phyloP scores from a whole-genome alignment of 2,113 vertebrate species.

The Columbina picui region DNA sequence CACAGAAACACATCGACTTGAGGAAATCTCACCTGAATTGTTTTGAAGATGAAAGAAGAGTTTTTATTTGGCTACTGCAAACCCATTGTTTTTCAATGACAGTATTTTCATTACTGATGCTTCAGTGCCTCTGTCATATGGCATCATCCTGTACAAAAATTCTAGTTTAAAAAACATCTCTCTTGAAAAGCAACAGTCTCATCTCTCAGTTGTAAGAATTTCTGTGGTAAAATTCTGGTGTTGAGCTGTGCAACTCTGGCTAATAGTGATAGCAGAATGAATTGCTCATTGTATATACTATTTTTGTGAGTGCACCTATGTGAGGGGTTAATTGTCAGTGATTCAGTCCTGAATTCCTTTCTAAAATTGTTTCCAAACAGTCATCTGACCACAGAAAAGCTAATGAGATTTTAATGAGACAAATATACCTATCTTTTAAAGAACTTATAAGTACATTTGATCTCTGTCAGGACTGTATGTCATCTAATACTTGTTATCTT shows the following conservation, averaged over 20 bases:
- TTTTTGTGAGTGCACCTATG: background rate
- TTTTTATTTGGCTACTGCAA: background rate
- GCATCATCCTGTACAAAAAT: background rate
- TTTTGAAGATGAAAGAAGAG: background rate
- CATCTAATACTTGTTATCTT: background rate
- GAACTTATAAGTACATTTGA: background rate
- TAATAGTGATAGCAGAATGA: background rate
- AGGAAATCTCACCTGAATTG: background rate
- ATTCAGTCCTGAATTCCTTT: background rate
- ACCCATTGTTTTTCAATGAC: background rate
- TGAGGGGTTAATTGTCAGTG: background rate
- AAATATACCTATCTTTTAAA: background rate
- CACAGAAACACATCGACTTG: background rate
- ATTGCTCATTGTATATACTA: background rate
- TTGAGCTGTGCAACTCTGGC: background rate
- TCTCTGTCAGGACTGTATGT: background rate
- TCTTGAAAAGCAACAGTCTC: background rate
- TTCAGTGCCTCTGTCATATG: background rate
- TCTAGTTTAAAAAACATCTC: background rate
- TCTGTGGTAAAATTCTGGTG: background rate
- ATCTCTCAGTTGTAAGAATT: background rate
- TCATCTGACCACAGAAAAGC: background rate
- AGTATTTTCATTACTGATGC: background rate
- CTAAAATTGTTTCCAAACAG: background rate
- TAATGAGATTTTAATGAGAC: background rate